Conservation (phyloP, 2,113 vertebrate species). For the Tragelaphus strepsiceros region DNA sequence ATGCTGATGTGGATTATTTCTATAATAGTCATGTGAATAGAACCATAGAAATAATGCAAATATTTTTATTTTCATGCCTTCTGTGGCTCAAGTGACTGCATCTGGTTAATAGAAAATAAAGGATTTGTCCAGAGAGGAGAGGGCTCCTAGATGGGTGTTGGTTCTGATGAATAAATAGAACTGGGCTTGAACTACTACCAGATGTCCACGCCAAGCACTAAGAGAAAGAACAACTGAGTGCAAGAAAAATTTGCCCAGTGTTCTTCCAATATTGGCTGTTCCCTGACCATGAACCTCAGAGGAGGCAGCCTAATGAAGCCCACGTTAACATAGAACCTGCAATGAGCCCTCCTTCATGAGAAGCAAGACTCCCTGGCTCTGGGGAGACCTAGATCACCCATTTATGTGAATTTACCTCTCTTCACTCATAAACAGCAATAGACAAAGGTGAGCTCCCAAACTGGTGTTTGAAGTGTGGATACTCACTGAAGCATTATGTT, state of each 20-base stretch:
- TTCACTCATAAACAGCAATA: not conserved
- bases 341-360: not conserved
- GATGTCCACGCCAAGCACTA: not conserved
- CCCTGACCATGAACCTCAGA: not conserved
- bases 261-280: not conserved
- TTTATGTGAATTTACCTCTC: not conserved
- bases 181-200: not conserved
- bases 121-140: not conserved
- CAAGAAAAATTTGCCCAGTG: not conserved
- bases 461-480: not conserved
- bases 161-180: not conserved
- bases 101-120: slow-evolving; percentile 64
- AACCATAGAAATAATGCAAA: slow-evolving; percentile 46
- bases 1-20: slow-evolving; percentile 42
- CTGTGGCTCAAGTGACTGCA: slow-evolving; percentile 55
- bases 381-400: not conserved
- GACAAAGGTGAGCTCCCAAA: not conserved
- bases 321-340: not conserved
- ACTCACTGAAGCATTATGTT: not conserved
- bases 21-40: not conserved
- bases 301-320: not conserved
- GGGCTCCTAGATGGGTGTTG: not conserved
- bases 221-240: not conserved
- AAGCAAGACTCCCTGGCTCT: not conserved
- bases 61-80: slow-evolving; percentile 69